phyloP scores from a whole-genome alignment of 2,888 invertebrate genomes.

The Mechanitis mazaeus region DNA sequence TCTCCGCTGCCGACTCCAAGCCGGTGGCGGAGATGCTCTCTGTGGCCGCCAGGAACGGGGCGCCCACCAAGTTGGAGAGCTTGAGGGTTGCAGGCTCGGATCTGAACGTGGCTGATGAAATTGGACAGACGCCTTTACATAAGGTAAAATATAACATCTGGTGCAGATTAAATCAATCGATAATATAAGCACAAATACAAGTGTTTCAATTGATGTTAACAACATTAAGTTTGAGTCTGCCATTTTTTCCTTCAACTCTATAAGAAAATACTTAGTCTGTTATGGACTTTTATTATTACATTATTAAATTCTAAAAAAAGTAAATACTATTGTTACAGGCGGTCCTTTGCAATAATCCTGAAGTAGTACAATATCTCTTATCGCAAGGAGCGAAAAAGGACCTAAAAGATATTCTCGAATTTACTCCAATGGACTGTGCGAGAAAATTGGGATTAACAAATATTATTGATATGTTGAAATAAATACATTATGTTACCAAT shows the following conservation, averaged over 20 bases:
- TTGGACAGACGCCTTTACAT: constrained; percentile 82
- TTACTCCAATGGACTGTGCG: constrained; percentile 77
- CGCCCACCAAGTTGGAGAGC: constrained; percentile 75
- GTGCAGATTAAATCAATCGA: not conserved
- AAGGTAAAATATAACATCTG: constrained; percentile 51
- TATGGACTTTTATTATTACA: not conserved
- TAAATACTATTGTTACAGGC: constrained; percentile 56
- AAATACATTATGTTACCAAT: too few species aligned
- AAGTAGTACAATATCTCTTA: constrained; percentile 72
- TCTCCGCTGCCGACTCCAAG: constrained; percentile 75
- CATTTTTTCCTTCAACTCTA: too few species aligned
- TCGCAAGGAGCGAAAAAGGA: constrained; percentile 56
- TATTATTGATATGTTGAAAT: constrained; percentile 32
- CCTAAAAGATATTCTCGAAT: constrained; percentile 70
- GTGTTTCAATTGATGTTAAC: too few species aligned
- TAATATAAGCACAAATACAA: too few species aligned
- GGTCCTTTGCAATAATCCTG: constrained; percentile 73
- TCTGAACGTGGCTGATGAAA: constrained; percentile 77
- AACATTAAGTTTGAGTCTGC: not conserved
- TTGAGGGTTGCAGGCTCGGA: constrained; percentile 82
- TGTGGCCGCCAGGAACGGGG: constrained; percentile 78
- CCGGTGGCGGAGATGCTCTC: constrained; percentile 82
- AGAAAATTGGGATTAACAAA: constrained; percentile 32
- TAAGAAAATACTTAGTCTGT: not conserved
- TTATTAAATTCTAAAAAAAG: not conserved